These are phyloP conservation scores for Acipenser oxyrinchus DNA, from an alignment of 2,797 vertebrate genomes.

Conservation along the genomic window DNA sequence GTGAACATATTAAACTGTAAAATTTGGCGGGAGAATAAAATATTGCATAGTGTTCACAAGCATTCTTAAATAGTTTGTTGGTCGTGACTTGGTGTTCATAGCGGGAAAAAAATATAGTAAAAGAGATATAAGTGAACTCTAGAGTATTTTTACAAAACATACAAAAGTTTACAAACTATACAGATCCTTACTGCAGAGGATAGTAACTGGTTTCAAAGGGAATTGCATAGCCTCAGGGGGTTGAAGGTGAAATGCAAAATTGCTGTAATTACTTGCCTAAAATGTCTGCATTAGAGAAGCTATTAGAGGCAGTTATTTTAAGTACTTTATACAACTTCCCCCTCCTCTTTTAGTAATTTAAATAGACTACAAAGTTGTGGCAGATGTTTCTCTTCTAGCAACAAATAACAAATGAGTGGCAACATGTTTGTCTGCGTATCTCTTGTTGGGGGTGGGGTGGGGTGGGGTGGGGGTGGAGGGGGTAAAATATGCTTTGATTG, in stretches of 20 bases:
- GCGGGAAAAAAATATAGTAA: no score
- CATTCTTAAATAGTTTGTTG: no score
- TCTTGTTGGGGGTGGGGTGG: background rate
- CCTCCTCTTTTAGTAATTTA: constrained; percentile 73
- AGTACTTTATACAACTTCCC: constrained; percentile 62
- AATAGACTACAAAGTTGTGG: constrained; percentile 60
- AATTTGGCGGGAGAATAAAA: no score
- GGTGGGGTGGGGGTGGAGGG: constrained; percentile 9
- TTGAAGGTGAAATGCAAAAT: constrained; percentile 81
- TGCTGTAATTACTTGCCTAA: constrained; percentile 78
- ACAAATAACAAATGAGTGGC: constrained; percentile 38
- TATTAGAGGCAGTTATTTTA: constrained; percentile 86
- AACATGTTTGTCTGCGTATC: background rate
- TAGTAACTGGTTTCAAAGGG: constrained; percentile 33
- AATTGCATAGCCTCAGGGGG: constrained; percentile 57
- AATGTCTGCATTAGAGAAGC: constrained; percentile 79
- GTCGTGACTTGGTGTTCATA: no score
- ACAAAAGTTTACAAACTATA: no score
- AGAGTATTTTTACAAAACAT: no score
- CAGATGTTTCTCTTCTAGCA: constrained; percentile 54
- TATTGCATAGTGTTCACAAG: no score
- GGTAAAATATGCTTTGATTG: constrained; percentile 52
- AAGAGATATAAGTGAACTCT: no score
- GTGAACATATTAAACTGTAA: no score
- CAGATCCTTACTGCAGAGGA: no score